Evolutionary conservation across 2,113 vertebrate species (phyloP).

Genomic region (Vulpes ferrilata): DNA sequence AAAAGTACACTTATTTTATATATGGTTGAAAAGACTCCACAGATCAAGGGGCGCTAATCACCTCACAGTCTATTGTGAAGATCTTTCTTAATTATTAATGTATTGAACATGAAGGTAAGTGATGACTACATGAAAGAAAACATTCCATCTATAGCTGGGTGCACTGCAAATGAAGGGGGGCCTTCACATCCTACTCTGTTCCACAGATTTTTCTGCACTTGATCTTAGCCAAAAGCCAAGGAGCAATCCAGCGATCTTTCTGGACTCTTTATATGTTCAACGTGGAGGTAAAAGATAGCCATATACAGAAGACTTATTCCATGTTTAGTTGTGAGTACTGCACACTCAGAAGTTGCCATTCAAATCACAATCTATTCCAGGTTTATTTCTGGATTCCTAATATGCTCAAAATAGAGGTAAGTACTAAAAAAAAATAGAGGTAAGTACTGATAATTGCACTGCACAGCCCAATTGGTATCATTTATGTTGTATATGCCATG

Average conservation of each 20-base stretch:
- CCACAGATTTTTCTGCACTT: neutral
- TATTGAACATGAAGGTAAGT: neutral
- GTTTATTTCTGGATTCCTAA: neutral
- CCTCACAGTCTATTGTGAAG: neutral
- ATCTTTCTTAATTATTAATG: neutral
- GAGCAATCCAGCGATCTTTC: neutral
- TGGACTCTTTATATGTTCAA: neutral
- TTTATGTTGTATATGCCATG: neutral
- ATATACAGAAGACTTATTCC: neutral
- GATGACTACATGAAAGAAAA: neutral
- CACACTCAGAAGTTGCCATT: slow-evolving; percentile 4
- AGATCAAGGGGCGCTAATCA: neutral
- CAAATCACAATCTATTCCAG: neutral
- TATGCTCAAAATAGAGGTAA: neutral
- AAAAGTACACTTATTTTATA: neutral
- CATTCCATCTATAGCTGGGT: neutral
- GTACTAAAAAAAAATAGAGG: neutral
- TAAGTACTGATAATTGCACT: neutral
- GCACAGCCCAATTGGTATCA: neutral
- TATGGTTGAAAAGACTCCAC: neutral
- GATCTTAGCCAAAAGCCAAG: neutral
- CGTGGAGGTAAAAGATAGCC: neutral
- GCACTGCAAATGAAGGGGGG: neutral
- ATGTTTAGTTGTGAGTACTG: neutral
- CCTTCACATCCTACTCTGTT: neutral